Evolutionary conservation across 2,888 invertebrate species (phyloP).

Genomic region (Gryllus longicercus): DNA sequence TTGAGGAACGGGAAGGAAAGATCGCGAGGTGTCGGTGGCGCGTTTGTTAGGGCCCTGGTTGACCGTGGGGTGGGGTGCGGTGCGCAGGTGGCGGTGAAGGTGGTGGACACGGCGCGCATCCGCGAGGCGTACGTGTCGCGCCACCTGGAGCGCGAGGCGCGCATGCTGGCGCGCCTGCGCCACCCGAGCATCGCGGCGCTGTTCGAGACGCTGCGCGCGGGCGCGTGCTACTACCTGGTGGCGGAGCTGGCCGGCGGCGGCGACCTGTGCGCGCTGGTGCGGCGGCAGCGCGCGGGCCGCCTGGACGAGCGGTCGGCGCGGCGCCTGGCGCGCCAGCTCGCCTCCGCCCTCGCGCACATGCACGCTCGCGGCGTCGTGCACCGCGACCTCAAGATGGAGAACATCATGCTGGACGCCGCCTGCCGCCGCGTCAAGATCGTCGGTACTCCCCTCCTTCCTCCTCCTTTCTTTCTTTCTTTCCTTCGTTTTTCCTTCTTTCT

Average conservation of each 20-base stretch:
- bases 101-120: constrained; percentile 67
- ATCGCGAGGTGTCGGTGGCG: too few species aligned
- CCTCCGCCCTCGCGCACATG: neutral
- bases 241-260: neutral
- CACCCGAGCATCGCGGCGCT: constrained; percentile 71
- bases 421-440: neutral
- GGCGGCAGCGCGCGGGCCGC: neutral
- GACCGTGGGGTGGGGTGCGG: neutral
- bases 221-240: constrained; percentile 17
- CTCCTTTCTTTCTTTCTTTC: too few species aligned
- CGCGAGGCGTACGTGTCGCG: constrained; percentile 69
- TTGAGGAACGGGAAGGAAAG: too few species aligned
- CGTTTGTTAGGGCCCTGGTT: too few species aligned
- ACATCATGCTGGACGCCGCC: neutral
- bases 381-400: neutral
- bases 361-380: neutral
- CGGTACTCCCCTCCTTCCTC: neutral
- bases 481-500: too few species aligned
- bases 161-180: constrained; percentile 63
- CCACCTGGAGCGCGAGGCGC: constrained; percentile 69
- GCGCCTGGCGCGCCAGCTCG: neutral
- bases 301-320: neutral
- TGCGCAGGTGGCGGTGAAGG: constrained; percentile 67
- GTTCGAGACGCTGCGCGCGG: constrained; percentile 65
- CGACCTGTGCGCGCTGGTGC: constrained; percentile 9